Conservation (phyloP, 2,888 invertebrate genomes). For the Germaria angustata region DNA sequence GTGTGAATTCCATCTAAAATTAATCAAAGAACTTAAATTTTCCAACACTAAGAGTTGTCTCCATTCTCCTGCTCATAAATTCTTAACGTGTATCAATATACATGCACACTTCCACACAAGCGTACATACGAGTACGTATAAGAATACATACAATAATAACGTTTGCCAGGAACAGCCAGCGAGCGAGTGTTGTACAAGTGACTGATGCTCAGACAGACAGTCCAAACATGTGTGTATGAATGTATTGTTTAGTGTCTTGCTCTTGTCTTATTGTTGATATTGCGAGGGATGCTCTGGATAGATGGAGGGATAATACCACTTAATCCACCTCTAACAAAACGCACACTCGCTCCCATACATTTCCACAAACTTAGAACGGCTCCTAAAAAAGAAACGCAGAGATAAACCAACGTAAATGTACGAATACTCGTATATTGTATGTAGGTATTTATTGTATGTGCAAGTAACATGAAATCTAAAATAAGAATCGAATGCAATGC, state of each 20-base stretch:
- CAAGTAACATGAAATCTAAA: conserved; percentile 50
- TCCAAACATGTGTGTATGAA: conserved; percentile 46
- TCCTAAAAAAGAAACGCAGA: conserved; percentile 52
- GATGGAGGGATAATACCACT: conserved; percentile 67
- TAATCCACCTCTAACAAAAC: conserved; percentile 67
- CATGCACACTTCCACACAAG: neutral
- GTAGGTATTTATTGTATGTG: too few species aligned
- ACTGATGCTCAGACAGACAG: conserved; percentile 31
- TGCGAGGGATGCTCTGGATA: conserved; percentile 55
- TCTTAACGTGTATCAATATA: conserved; percentile 16
- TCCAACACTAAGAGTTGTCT: too few species aligned
- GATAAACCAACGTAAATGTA: conserved; percentile 13
- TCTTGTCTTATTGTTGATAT: conserved; percentile 34
- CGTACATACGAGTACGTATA: neutral
- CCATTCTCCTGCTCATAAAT: neutral
- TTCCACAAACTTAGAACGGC: conserved; percentile 58
- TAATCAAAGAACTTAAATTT: too few species aligned
- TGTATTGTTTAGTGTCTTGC: conserved; percentile 41
- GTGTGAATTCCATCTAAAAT: too few species aligned
- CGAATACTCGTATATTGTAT: too few species aligned
- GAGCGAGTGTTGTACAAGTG: conserved; percentile 27
- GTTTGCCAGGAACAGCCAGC: neutral
- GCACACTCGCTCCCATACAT: conserved; percentile 9
- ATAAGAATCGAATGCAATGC: conserved; percentile 46
- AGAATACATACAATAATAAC: too few species aligned